A percentile compares a stretch with the other conserved stretches of the same genome.
Conservation (phyloP, 2,888 invertebrate species). For the Corythucha ciliata region DNA sequence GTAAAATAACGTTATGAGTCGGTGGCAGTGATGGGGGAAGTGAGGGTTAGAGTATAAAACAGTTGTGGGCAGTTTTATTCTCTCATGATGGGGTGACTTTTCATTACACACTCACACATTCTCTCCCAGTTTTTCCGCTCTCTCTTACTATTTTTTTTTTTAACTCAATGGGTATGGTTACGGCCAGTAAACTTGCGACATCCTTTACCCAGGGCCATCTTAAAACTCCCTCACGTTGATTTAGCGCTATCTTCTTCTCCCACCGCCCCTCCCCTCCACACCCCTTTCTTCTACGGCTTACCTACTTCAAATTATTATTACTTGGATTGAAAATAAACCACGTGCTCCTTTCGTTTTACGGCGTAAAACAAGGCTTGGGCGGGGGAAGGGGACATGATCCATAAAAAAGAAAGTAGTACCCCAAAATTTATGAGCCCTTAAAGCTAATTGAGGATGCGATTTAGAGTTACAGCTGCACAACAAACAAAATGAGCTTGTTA, state of each 20-base stretch:
- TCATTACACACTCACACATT: conserved; percentile 31
- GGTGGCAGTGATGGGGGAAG: background rate
- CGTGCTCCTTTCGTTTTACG: too few species aligned
- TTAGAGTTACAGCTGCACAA: too few species aligned
- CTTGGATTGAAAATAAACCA: background rate
- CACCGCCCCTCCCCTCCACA: background rate
- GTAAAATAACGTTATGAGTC: background rate
- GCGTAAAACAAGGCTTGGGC: too few species aligned
- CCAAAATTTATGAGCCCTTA: too few species aligned
- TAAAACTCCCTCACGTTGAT: conserved; percentile 28
- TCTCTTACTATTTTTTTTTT: too few species aligned
- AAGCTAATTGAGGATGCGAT: too few species aligned
- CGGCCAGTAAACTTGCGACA: conserved; percentile 31
- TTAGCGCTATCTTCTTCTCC: conserved; percentile 22
- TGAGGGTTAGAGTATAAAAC: conserved; percentile 22
- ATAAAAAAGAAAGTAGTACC: too few species aligned
- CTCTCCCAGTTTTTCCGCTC: too few species aligned
- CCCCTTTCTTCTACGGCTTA: background rate
- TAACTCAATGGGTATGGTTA: too few species aligned
- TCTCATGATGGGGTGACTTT: conserved; percentile 31
- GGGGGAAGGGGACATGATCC: too few species aligned
- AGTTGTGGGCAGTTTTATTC: conserved; percentile 30
- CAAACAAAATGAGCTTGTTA: too few species aligned
- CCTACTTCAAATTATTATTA: background rate
- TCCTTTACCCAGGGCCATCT: conserved; percentile 32